Evolutionary conservation across 1,140 invertebrate species (phyloP).

Genomic region (Zaprionus davidi): DNA sequence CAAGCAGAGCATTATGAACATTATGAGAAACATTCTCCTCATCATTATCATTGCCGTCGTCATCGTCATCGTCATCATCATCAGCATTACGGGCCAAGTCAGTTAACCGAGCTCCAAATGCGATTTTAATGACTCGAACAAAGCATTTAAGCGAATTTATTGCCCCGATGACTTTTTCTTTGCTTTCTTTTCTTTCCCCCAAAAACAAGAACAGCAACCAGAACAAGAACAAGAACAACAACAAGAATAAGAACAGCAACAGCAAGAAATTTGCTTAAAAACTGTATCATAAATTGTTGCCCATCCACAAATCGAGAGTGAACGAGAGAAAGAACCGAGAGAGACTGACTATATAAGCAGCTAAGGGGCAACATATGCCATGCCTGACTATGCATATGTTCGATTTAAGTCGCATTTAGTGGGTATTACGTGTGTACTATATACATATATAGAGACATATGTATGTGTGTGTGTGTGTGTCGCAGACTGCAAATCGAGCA

Average conservation of each 20-base stretch:
- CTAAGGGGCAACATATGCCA: background rate
- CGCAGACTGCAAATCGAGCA: conserved; percentile 5
- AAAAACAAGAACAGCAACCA: too few relatives aligned
- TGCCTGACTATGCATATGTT: background rate
- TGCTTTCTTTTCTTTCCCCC: conserved; percentile 11
- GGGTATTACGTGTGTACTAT: background rate
- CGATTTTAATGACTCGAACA: conserved; percentile 81
- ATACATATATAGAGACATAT: background rate
- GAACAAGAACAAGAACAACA: background rate
- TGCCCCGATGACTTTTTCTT: conserved; percentile 50
- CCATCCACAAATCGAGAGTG: background rate
- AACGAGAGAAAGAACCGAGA: background rate
- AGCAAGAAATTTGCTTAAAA: conserved; percentile 11
- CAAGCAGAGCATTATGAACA: conserved; percentile 24
- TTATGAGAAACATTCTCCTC: conserved; percentile 11
- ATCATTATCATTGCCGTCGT: conserved; percentile 23
- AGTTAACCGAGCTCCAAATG: conserved; percentile 60
- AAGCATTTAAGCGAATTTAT: conserved; percentile 79
- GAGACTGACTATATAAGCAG: background rate
- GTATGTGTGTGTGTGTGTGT: background rate
- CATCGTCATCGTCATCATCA: conserved; percentile 27
- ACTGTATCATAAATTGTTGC: conserved; percentile 26
- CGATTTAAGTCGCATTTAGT: background rate
- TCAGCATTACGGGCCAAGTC: conserved; percentile 40
- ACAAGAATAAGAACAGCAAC: background rate